Base-by-base conservation (phyloP, 2,797 vertebrate species). In the Phoeniculus purpureus region DNA sequence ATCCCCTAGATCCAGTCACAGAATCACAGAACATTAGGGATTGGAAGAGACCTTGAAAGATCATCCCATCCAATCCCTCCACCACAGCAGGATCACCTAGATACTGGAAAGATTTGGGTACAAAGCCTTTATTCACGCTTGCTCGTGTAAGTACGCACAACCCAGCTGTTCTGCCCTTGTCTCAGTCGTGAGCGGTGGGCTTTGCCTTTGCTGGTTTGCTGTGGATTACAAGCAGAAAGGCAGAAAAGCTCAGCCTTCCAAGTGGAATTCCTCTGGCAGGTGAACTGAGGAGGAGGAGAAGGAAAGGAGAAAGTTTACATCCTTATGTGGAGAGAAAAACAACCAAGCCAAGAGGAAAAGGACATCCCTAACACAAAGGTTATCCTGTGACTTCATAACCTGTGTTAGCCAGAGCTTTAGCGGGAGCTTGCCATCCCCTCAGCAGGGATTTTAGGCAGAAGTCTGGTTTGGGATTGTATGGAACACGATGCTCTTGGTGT, bases 31-130 rank as follows among this genome's bases (percentile, higher is more conserved):
- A n/a, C n/a, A n/a, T n/a, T n/a, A n/a, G n/a, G n/a, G n/a, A n/a
- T n/a, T n/a, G n/a, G n/a, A n/a, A n/a, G n/a, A n/a, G n/a, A n/a
- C n/a, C n/a, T n/a, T n/a, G n/a, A n/a, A n/a, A n/a, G n/a, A n/a
- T n/a, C n/a, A n/a, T n/a, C n/a, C n/a, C n/a, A n/a, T n/a, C n/a
- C n/a, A n/a, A n/a, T n/a, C n/a, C n/a, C n/a, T n/a, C n/a, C n/a
- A n/a, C n/a, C n/a, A n/a, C n/a, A n/a, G n/a, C n/a, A n/a, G n/a
- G n/a, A n/a, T n/a, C n/a, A n/a, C n/a, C n/a, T n/a, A n/a, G n/a
- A n/a, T n/a, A 95, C 89, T 94, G 94, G 93, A 96, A 84, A 21
- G 7, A 85, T 85, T 93, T 92, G 72, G 66, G 27, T 84, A 91
- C 75, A 95, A 87, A 87, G 84, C 90, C 67, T 92, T 94, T 81